Evolutionary conservation across 2,113 vertebrate species (phyloP).

Genomic region (Tragelaphus imberbis): DNA sequence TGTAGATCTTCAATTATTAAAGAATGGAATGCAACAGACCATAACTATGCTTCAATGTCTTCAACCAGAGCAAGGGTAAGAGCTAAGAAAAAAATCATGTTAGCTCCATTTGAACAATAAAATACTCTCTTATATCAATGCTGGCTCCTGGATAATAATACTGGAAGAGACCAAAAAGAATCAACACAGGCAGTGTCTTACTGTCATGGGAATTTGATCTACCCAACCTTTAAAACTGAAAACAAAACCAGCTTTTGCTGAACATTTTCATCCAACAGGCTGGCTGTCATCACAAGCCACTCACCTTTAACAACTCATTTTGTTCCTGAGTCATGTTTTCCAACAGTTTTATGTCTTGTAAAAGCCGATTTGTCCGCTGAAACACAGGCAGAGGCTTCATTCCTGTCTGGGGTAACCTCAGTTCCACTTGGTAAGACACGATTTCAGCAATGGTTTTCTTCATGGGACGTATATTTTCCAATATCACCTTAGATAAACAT

Average conservation of each 20-base stretch:
- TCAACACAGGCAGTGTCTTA: not conserved
- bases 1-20: not conserved
- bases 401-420: constrained; percentile 82
- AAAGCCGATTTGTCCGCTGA: constrained; percentile 80
- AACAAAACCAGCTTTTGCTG: not conserved
- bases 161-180: not conserved
- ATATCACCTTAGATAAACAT: constrained; percentile 78
- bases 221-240: not conserved
- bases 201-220: not conserved
- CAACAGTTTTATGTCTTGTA: constrained; percentile 83
- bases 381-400: constrained; percentile 86
- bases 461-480: constrained; percentile 86
- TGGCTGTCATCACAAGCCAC: not conserved
- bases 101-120: not conserved
- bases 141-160: not conserved
- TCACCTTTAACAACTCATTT: constrained; percentile 85
- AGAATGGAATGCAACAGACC: not conserved
- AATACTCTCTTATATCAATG: not conserved
- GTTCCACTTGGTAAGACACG: constrained; percentile 82
- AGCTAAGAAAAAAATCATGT: not conserved
- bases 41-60: not conserved
- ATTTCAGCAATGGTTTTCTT: constrained; percentile 85
- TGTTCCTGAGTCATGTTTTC: constrained; percentile 88
- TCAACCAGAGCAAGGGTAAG: not conserved
- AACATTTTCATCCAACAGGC: not conserved